phyloP scores from a whole-genome alignment of 2,888 invertebrate genomes.

The Sminthurinus aureus region DNA sequence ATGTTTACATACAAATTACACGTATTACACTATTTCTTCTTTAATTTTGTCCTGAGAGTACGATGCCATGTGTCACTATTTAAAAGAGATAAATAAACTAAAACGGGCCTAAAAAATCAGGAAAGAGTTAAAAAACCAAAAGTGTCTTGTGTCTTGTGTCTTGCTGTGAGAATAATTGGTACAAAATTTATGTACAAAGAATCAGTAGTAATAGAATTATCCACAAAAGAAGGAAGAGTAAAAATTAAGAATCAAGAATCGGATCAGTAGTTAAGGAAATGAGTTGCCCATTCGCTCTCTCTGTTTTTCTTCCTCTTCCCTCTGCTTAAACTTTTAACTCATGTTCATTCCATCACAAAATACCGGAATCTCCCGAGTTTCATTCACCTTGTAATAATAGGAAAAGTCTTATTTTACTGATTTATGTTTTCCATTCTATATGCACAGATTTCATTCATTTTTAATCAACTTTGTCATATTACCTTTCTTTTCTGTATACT shows the following conservation, averaged over 20 bases:
- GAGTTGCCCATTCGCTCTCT: background rate
- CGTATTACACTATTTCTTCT: background rate
- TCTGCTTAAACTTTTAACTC: background rate
- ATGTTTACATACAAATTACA: background rate
- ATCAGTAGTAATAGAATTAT: background rate
- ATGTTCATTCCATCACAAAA: too few relatives aligned
- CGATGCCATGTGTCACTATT: background rate
- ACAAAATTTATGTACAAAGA: background rate
- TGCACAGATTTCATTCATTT: slow-evolving; percentile 1
- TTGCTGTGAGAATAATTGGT: background rate
- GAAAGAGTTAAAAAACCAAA: background rate
- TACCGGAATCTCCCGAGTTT: too few relatives aligned
- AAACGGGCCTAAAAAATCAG: background rate
- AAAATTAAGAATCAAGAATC: background rate
- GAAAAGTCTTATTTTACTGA: too few relatives aligned
- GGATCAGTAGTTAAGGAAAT: slow-evolving; percentile 11
- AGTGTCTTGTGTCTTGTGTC: too few relatives aligned
- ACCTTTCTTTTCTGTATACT: background rate
- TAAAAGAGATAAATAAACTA: background rate
- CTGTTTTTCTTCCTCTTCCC: background rate
- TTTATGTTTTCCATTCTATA: background rate
- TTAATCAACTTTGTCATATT: background rate
- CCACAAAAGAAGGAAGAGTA: background rate
- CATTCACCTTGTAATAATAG: too few relatives aligned
- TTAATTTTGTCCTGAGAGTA: background rate